Evolutionary conservation across 2,797 vertebrate genomes (phyloP), one percentile per base, ranked within the genome.

Genomic region (Eremophila alpestris): DNA sequence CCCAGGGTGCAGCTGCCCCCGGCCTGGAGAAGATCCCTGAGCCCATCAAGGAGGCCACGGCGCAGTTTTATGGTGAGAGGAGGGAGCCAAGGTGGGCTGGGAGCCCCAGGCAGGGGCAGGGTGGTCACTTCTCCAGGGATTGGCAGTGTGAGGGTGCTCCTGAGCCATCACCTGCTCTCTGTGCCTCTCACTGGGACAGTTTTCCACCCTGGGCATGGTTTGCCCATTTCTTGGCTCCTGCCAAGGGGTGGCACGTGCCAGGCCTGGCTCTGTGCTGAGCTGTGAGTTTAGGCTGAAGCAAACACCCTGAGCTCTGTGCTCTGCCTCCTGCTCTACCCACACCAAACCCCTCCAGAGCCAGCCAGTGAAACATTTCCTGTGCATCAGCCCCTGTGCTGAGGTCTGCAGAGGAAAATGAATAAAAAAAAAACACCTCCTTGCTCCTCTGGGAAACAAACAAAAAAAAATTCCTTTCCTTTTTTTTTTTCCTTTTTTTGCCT

Each of bases 31-130:
- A 94, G 97, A 98, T 99, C 73, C 99, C 99, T 0, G 98, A 99
- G 29, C 99, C 99, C 23, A 98, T 99, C 97, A 99, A 99, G 94
- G 99, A 99, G 97, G 99, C 99, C 88, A 98, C 98, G 0, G 99
- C 99, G 1, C 98, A 98, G 95, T 99, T 99, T 79, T 96, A 98
- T 4, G 98, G 99, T 99, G 97, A 98, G 83, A 70, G 27, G 26
- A 4, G 11, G 27, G 18, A 2, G 7, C 11, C 1, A 4, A 7
- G 34, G 62, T 11, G 16, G 40, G 56, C 68, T 7, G 52, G 24
- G 8, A 11, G 2, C 30, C 9, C 43, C 14, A 26, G 32, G 32
- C 18, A 0, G 1, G 38, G 76, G 76, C 84, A 70, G 74, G 58
- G 70, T 2, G 21, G 46, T 29, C 64, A 24, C 14, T 9, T 19